Conservation (phyloP, 2,888 invertebrate species). For the Ethmia dodecea region DNA sequence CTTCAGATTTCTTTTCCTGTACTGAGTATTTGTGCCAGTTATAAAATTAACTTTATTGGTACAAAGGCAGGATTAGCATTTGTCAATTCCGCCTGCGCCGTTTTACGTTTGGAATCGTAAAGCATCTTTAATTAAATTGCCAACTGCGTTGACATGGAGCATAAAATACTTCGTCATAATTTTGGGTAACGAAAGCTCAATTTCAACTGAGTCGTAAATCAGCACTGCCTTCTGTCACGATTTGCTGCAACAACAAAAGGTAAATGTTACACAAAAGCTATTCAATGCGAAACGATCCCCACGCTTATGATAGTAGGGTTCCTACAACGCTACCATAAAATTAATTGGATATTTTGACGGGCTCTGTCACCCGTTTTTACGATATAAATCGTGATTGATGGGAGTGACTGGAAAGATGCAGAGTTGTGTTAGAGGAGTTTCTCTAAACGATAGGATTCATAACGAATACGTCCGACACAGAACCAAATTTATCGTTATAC, state of each 20-base stretch:
- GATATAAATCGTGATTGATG: constrained; percentile 35
- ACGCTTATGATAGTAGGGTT: constrained; percentile 17
- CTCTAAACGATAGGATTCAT: too few relatives aligned
- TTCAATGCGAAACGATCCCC: constrained; percentile 34
- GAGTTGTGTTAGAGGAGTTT: too few relatives aligned
- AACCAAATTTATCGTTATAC: too few relatives aligned
- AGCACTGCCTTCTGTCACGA: constrained; percentile 44
- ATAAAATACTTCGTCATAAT: constrained; percentile 18
- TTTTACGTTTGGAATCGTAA: too few relatives aligned
- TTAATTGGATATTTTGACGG: constrained; percentile 40
- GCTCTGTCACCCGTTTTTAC: constrained; percentile 31
- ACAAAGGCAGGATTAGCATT: too few relatives aligned
- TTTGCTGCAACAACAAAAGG: constrained; percentile 48
- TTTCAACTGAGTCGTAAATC: constrained; percentile 43
- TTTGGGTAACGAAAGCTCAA: constrained; percentile 32
- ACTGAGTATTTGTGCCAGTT: too few relatives aligned
- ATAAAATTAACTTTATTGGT: too few relatives aligned
- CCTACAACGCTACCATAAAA: constrained; percentile 31
- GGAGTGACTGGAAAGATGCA: too few relatives aligned
- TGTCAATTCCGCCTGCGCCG: too few relatives aligned
- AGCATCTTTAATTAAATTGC: too few relatives aligned
- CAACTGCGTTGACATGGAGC: constrained; percentile 1
- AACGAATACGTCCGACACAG: too few relatives aligned
- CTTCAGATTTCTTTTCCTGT: too few relatives aligned
- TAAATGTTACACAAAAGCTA: constrained; percentile 46